Evolutionary conservation across 2,113 vertebrate genomes (phyloP), one percentile per base, ranked within the genome.

Genomic region (Tonatia bakeri): DNA sequence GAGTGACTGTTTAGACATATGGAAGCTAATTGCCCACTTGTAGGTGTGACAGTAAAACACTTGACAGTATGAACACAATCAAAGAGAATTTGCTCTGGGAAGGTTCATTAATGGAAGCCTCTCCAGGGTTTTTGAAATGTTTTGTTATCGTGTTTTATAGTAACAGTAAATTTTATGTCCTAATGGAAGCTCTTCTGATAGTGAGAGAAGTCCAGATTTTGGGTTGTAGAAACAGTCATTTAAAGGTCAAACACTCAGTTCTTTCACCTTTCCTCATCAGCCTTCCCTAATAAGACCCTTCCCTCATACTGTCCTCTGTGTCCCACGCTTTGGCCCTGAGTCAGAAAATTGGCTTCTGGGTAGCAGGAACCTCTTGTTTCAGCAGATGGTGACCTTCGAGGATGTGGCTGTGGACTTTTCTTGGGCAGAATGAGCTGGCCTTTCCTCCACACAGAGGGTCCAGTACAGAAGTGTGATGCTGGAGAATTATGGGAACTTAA

Each of bases 331-430:
- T 67, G 91, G 19, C 75, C 56, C 6, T 15, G 80, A 69, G 80
- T 50, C 84, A 85, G 79, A 73, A 16, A 33, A 73, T 85, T 92
- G 90, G 89, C 72, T 89, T 40, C 40, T 38, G 45, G 47, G 7
- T 40, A 90, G 33, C n/a, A 86, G 73, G 38, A 92, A 84, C 45
- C 36, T 95, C 40, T 96, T 95, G 67, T 94, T 95, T 90, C 86
- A 93, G 93, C 73, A 90, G n/a, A 14, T 69, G n/a, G 73, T 96
- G 90, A 95, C 90, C 40, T 96, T 95, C 9, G 14, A 96, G 65
- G 93, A 93, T 1, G 56, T 96, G 80, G 90, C 86, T 90, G 17
- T 95, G 50, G 73, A 52, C 85, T 95, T 96, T 43, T 76, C 73
- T 11, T 3, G 0, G 56, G 81, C 80, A 86, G 93, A 95, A 76